Evolutionary conservation across 1,140 invertebrate genomes (phyloP), one percentile per base, ranked within the genome.

Genomic region (Drosophila fuyamai): DNA sequence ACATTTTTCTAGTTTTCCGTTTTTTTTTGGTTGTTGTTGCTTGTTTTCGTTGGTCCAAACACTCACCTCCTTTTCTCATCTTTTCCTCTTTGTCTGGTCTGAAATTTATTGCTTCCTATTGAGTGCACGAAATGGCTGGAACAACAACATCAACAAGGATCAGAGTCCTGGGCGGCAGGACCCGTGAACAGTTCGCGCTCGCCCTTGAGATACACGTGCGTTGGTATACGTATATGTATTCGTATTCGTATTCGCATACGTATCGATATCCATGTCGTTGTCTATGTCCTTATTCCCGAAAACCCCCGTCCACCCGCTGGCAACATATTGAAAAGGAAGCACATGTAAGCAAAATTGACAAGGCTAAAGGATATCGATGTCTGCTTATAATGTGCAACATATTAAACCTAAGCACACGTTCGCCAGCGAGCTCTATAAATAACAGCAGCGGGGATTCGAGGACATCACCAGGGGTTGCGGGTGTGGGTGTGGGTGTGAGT

Each of bases 61-160:
- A 14, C 29, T 51, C 14, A 32, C 53, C 23, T 54, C 50, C 18
- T 35, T 47, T 35, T 35, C 63, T 55, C 73, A 77, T 77, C 46
- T 67, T 58, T 55, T 63, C 53, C 59, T 61, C 43, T 63, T 40
- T 68, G 51, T 79, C 67, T 79, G 61, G 73, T 85, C 72, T 85
- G 81, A 90, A 92, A 92, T 92, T 92, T 92, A 92, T 92, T 92
- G 90, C 91, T 90, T 92, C 81, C 90, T 92, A 92, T 92, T 90
- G 90, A 92, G 81, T 91, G 90, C 90, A 90, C 88, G 79, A 59
- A 83, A 65, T 51, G 66, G 66, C 79, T 79, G 55, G 79, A 81
- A 51, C 48, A 81, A 63, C 57, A 76, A 55, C 62, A 73, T 47
- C 48, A 68, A 61, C 51, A 72, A 80, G 62, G 70, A 80, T 50